Percentiles rank a stretch among this genome's conserved stretches.
Conservation (phyloP, 2,888 invertebrate species). For the Agrotis exclamationis region DNA sequence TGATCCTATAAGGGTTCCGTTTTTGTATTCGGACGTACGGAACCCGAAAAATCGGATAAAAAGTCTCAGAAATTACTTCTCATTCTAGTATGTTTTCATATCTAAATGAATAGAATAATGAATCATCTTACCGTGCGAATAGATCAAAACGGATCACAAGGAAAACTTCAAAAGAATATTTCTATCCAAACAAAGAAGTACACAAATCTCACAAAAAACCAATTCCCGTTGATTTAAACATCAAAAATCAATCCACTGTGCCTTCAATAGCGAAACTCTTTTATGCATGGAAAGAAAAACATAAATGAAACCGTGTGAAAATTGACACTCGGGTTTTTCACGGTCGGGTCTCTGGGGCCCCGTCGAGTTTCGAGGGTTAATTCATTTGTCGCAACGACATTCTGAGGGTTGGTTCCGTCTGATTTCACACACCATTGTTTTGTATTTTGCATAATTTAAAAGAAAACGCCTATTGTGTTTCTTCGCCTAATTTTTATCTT, state of each 20-base stretch:
- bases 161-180: not conserved
- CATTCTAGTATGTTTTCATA: not conserved
- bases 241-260: slow-evolving; percentile 41
- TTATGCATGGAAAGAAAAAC: slow-evolving; percentile 62
- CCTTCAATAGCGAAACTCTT: slow-evolving; percentile 43
- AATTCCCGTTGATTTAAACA: slow-evolving; percentile 11
- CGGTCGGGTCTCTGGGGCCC: slow-evolving; percentile 53
- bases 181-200: not conserved
- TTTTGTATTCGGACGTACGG: too few relatives aligned
- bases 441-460: slow-evolving; percentile 64
- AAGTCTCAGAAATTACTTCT: too few relatives aligned
- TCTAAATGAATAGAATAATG: not conserved
- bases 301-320: slow-evolving; percentile 65
- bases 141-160: not conserved
- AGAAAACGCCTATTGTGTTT: slow-evolving; percentile 35
- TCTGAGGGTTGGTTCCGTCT: slow-evolving; percentile 60
- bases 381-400: slow-evolving; percentile 62
- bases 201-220: not conserved
- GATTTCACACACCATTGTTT: slow-evolving; percentile 67
- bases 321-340: slow-evolving; percentile 61
- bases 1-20: too few relatives aligned
- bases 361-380: slow-evolving; percentile 64
- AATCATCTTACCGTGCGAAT: not conserved
- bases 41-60: too few relatives aligned
- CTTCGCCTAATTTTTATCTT: not conserved